Base-by-base conservation (phyloP, 2,113 vertebrate species). In the Prunella fulvescens region DNA sequence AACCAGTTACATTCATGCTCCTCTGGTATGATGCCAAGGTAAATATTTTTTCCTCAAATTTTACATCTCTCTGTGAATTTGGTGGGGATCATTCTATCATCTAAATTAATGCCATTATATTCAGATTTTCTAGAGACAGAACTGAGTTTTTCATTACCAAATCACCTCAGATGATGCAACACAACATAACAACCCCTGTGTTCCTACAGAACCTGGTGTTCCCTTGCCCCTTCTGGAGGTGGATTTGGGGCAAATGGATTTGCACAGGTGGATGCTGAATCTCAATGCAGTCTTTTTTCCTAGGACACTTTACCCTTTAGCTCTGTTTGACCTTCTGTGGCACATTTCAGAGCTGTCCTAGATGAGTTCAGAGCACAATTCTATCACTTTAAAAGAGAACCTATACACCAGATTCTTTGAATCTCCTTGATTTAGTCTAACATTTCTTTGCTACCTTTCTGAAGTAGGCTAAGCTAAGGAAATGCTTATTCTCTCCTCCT, bases 361-460 rank as follows among this genome's bases (percentile, higher is more conserved):
- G 66, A 57, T 65, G 82, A 96, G 70, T 87, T 95, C 96, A 88
- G 88, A 94, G 87, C 78, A 88, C 83, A 97, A 93, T 82, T 62
- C 77, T n/a, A 61, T 14, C 40, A 76, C 84, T 95, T 95, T 54
- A 57, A 79, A 93, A 94, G 81, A 85, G 71, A 96, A 96, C 85
- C 72, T 81, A 74, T 70, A 86, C 22, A 86, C 60, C 76, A 88
- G 81, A 81, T 51, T 88, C 28, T 83, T 80, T 88, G 71, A 96
- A 93, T 95, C 48, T 56, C 90, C 70, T 22, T 88, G 83, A 94
- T 29, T 48, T 53, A 93, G 81, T 73, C 86, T 53, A 90, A 70
- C 33, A 20, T 60, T 51, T 91, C 65, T 76, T 85, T 62, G 65
- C n/a, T 45, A 42, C 65, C 66, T 79, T 92, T 95, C 86, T 74